phyloP scores from a whole-genome alignment of 2,113 vertebrate species.

The Anthoscopus minutus region DNA sequence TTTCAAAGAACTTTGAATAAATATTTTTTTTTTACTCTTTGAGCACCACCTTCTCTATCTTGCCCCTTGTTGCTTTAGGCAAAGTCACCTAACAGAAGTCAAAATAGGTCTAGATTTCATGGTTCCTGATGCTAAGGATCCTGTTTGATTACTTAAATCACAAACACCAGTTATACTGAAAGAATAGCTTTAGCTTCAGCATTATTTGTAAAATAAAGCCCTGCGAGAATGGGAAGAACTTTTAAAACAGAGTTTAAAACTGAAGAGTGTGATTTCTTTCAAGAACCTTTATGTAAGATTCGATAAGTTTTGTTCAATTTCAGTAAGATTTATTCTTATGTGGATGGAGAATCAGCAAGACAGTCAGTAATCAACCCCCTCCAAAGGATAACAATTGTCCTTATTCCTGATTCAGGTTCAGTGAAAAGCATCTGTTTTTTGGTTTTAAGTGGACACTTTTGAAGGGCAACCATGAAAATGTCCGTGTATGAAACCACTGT shows the following conservation, averaged over 20 bases:
- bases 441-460: neutral
- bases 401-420: neutral
- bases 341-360: neutral
- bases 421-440: neutral
- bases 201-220: neutral
- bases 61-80: neutral
- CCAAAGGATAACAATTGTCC: neutral
- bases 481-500: neutral
- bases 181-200: neutral
- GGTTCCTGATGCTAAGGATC: neutral
- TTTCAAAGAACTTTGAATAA: neutral
- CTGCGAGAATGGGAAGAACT: neutral
- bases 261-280: neutral
- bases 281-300: neutral
- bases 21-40: neutral
- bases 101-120: neutral
- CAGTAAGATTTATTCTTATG: constrained; percentile 21
- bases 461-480: neutral
- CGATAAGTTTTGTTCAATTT: neutral
- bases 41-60: neutral
- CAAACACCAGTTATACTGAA: neutral
- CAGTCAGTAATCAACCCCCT: neutral
- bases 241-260: neutral
- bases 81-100: neutral
- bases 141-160: neutral